Percentiles rank a stretch among this genome's conserved stretches.
phyloP scores from a whole-genome alignment of 2,113 vertebrate genomes.

The Mionectes macconnelli region DNA sequence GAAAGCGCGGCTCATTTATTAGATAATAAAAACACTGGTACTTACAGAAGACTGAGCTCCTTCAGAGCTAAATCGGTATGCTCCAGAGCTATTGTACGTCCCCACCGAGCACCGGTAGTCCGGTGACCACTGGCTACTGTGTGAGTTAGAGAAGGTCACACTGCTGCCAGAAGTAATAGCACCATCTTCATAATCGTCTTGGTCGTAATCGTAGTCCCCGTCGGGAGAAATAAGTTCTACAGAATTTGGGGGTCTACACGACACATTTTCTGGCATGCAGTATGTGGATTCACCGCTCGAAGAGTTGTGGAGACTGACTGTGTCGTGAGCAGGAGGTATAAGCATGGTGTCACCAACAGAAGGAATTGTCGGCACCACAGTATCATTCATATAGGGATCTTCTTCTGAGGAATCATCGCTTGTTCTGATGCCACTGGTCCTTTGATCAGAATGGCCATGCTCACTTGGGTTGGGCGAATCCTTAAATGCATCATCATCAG shows the following conservation, averaged over 20 bases:
- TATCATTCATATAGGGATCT: conserved; percentile 94
- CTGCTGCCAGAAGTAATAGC: conserved; percentile 89
- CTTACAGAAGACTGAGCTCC: conserved; percentile 95
- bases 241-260: conserved; percentile 68
- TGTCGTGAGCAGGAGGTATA: conserved; percentile 52
- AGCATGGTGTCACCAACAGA: conserved; percentile 45
- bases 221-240: conserved; percentile 86
- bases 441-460: conserved; percentile 93
- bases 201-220: conserved; percentile 89
- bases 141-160: conserved; percentile 84
- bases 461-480: conserved; percentile 97
- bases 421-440: conserved; percentile 93
- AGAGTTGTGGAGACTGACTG: conserved; percentile 71
- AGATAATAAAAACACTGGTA: background rate
- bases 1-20: background rate
- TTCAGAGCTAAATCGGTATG: conserved; percentile 92
- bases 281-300: conserved; percentile 80
- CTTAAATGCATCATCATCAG: conserved; percentile 92
- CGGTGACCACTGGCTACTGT: conserved; percentile 88
- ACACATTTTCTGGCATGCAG: conserved; percentile 76
- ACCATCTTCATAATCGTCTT: conserved; percentile 90
- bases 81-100: conserved; percentile 92
- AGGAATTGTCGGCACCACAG: conserved; percentile 71
- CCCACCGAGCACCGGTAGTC: conserved; percentile 90
- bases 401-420: conserved; percentile 97